Evolutionary conservation across 2,888 invertebrate species (phyloP), one percentile per base, ranked within the genome.

Genomic region (Vannuccia rotundouncinata): DNA sequence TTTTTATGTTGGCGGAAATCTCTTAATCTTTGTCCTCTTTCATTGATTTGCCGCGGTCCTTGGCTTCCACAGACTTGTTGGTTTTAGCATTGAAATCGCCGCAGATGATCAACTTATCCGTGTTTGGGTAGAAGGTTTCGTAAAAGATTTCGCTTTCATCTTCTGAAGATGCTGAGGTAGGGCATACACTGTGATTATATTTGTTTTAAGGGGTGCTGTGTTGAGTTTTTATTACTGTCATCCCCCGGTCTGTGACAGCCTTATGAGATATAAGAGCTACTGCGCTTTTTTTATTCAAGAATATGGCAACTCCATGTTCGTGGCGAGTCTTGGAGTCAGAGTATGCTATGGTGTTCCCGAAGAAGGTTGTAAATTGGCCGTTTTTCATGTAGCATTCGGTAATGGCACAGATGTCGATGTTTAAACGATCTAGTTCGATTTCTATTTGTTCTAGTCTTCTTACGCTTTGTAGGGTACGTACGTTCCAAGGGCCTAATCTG

Each of bases 361-460:
- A 45, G 17, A 17, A 45, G 45, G 45, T 45, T 45, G 45, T 45
- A 45, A 45, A 45, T 45, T 45, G 45, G 45, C 45, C 45, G 45
- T 45, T 45, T 45, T 45, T 45, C 45, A 45, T 45, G 45, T 45
- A 17, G 45, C 45, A 45, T 45, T 45, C 45, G 45, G 45, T 45
- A 45, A 45, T 45, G 17, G 45, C 45, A 45, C 45, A 45, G 45
- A 45, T 45, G 45, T 45, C 45, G 45, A 66, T 22, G 10, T 66
- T 66, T 13, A 66, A 22, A 13, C 66, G 66, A 13, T 66, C 10
- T 5, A 66, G 66, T 66, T 66, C 66, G 22, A 66, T 66, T 66
- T 66, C 66, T 5, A 22, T 66, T 66, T 66, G 66, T 66, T 66
- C 66, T 13, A 66, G 5, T 66, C 66, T 66, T 66, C 66, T 27